phyloP scores from a whole-genome alignment of 2,888 invertebrate species.

The Rhamnusium bicolor region DNA sequence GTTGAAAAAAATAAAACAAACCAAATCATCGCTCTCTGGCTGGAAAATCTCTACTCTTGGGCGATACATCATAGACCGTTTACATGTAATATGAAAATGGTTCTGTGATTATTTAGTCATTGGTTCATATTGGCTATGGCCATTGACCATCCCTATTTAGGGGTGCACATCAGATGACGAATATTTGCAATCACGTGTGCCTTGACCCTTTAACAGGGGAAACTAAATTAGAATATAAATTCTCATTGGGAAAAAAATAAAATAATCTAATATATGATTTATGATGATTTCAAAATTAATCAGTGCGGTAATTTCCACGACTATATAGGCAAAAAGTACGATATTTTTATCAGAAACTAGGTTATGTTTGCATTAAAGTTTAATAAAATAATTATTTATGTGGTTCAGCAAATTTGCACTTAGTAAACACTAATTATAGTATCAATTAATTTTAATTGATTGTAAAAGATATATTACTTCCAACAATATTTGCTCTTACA shows the following conservation, averaged over 20 bases:
- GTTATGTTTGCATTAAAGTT: constrained; percentile 8
- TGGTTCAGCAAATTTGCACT: constrained; percentile 17
- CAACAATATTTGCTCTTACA: constrained; percentile 20
- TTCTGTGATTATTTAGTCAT: background rate
- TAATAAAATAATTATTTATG: constrained; percentile 11
- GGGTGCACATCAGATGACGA: background rate
- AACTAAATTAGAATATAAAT: background rate
- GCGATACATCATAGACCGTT: too few species aligned
- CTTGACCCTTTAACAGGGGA: background rate
- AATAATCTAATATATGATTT: too few species aligned
- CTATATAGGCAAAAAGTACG: background rate
- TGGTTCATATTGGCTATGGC: background rate
- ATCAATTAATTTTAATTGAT: constrained; percentile 30
- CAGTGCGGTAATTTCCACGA: background rate
- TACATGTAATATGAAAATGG: background rate
- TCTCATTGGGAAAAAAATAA: background rate
- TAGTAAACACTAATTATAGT: constrained; percentile 10
- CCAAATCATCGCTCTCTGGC: too few species aligned
- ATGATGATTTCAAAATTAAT: too few species aligned
- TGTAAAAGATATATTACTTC: constrained; percentile 12
- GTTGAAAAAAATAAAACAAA: background rate
- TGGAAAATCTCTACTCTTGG: too few species aligned
- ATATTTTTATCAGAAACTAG: constrained; percentile 15
- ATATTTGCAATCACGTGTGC: background rate
- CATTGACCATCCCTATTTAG: background rate